Base-by-base conservation (phyloP, 1,140 invertebrate genomes). In the Camponotus pennsylvanicus region DNA sequence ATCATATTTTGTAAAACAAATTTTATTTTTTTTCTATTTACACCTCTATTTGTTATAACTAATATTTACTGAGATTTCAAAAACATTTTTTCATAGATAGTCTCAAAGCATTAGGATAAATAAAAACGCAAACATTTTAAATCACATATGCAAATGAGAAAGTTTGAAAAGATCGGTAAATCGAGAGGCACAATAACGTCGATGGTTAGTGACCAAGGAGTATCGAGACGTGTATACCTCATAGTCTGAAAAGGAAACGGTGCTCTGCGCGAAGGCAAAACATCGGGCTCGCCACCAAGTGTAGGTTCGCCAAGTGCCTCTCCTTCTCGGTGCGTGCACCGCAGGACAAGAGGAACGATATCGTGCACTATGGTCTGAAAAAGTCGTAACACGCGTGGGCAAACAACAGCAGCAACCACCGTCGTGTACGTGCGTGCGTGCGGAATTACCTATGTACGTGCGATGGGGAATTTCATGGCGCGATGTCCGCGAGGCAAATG, bases 321-420 rank as follows among this genome's bases (percentile, higher is more conserved):
- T 55, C 40, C 52, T 71, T 52, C 67, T 59, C 55, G 32, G 52
- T 52, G 59, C 57, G 61, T 42, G 73, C 73, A 27, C 66, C 59
- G 21, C 45, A 40, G 63, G 32, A 59, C 57, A 57, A 71, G 82
- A 85, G 59, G 77, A 85, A 85, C 49, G 18, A 52, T 85, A 73
- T 73, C 52, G 67, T 73, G 52, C 64, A 18, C 9, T 11, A 64
- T 42, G 45, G n/a, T 52, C 55, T 7, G 85, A 88, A 88, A 87
- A 88, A 88, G 71, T 88, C 57, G 71, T 63, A 57, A 67, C 69
- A 59, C 27, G 82, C 86, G 86, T 80, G 88, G 63, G 75, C 82
- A 88, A 89, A 88, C 88, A 88, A 76, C 88, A 55, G 59, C 82
- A 57, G 67, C 27, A 11, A 15, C 45, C 40, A 18, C 75, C 32